Evolutionary conservation across 2,113 vertebrate genomes (phyloP), one percentile per base, ranked within the genome.

Genomic region (Camelus dromedarius): DNA sequence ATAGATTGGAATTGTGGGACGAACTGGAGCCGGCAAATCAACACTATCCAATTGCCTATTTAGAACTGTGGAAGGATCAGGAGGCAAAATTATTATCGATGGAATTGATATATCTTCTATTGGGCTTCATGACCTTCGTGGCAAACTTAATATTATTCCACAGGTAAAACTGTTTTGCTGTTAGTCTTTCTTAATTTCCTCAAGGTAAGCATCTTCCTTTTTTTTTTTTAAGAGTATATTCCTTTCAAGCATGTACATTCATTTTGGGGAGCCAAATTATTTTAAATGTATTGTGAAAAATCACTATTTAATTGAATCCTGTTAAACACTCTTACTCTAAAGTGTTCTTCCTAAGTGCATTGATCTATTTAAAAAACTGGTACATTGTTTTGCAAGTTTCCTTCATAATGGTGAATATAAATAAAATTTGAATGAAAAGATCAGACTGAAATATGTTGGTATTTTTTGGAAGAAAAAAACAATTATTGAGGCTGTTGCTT

Each of bases 51-150:
- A 97, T 89, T 98, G 96, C 84, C 97, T 99, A 35, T 98, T 98
- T 89, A 97, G 98, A 96, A 92, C 97, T 84, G 52, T 98, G 50
- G 98, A 99, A 82, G 91, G 97, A 96, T 95, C 81, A 50, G 96
- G 97, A 97, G 98, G 98, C 56, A 98, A 97, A 96, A 97, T 98
- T 95, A 95, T 98, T 75, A 98, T 98, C 5, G 97, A 99, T 95
- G 97, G 96, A 69, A 96, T 98, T 79, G 98, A 98, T 81, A 97
- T 98, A 93, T 96, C 97, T 73, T 96, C 96, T 75, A 86, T 98
- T 87, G 98, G 98, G 82, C 97, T 99, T 46, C 98, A 98, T 79
- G 98, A 99, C 87, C 95, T 98, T 70, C 54, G 85, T 66, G 90
- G 98, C 79, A 98, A 97, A 93, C 97, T 98, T 80, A 98, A 98